These are phyloP conservation scores for Cacajao melanocephalus DNA, from an alignment of 2,797 vertebrate species.

Conservation along the genomic window DNA sequence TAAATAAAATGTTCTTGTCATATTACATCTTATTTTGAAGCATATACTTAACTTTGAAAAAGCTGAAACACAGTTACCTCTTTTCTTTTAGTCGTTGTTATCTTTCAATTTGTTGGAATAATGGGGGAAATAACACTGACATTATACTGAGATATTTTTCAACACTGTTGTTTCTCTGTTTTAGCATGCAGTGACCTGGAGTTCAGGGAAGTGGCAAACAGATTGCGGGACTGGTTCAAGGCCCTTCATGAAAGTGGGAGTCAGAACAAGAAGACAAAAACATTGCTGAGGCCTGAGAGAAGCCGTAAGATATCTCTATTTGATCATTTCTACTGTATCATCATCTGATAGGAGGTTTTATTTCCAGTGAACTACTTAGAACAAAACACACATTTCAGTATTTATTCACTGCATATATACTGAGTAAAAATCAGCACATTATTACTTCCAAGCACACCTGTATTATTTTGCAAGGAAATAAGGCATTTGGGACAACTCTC, in stretches of 20 bases:
- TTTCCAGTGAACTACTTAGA: not conserved
- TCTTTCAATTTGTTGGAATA: not conserved
- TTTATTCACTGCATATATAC: not conserved
- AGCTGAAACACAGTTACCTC: not conserved
- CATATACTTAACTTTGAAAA: not conserved
- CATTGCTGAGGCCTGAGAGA: slow-evolving; percentile 91
- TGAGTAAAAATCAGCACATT: not conserved
- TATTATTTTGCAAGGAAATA: not conserved
- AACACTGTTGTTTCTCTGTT: slow-evolving; percentile 43
- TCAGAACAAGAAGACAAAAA: slow-evolving; percentile 91
- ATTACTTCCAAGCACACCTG: not conserved
- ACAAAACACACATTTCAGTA: not conserved
- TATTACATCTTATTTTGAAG: not conserved
- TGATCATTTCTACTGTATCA: not conserved
- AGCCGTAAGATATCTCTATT: slow-evolving; percentile 88
- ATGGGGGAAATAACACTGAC: not conserved
- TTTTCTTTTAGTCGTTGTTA: not conserved
- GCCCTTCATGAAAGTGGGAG: slow-evolving; percentile 94
- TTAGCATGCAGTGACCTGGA: slow-evolving; percentile 93
- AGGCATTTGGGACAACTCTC: not conserved
- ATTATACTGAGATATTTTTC: not conserved
- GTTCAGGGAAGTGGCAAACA: slow-evolving; percentile 93
- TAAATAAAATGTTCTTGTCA: not conserved
- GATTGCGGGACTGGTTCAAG: slow-evolving; percentile 96
- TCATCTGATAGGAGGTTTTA: not conserved